Evolutionary conservation across 2,797 vertebrate genomes (phyloP), one percentile per base, ranked within the genome.

Genomic region (Benthosema pterotum): DNA sequence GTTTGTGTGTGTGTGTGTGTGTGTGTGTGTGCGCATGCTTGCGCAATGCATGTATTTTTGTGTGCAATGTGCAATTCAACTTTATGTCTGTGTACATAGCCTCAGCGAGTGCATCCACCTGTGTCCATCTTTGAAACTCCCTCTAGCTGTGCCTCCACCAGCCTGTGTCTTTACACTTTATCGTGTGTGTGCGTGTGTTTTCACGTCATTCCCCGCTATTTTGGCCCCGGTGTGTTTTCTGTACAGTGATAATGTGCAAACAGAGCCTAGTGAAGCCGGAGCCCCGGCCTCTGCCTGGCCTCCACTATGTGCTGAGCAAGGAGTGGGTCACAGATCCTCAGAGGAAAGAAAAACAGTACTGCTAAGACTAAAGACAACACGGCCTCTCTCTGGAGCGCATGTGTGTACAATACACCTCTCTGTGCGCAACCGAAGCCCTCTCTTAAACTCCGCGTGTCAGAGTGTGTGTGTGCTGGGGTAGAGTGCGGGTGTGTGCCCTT

Each of bases 301-400:
- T 57, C 19, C 58, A 9, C 69, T 32, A 75, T 71, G 75, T 75
- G 82, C 80, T 74, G 72, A 82, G 72, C 60, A 52, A 75, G 80
- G 38, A 84, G 52, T 18, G 43, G 69, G 76, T 73, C 74, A 12
- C 80, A 56, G 71, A 73, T 80, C 79, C 81, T 69, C 58, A 0
- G 22, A 70, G 74, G 83, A 81, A 87, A 87, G 83, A 83, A 80
- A 83, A 88, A 79, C 84, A 79, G 51, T 0, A 4, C 75, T 60
- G 79, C 60, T 77, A 75, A 79, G 71, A 78, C 75, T 74, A 71
- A 73, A 85, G 75, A 84, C 87, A 87, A 83, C 86, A 83, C 74
- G 58, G 67, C 60, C 82, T 75, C 71, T 77, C 76, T 86, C 43
- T 72, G 42, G 72, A 71, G 67, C 48, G 45, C 5, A 52, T 42